Evolutionary conservation across 2,888 invertebrate genomes (phyloP), one percentile per base, ranked within the genome.

Genomic region (Oligia latruncula): DNA sequence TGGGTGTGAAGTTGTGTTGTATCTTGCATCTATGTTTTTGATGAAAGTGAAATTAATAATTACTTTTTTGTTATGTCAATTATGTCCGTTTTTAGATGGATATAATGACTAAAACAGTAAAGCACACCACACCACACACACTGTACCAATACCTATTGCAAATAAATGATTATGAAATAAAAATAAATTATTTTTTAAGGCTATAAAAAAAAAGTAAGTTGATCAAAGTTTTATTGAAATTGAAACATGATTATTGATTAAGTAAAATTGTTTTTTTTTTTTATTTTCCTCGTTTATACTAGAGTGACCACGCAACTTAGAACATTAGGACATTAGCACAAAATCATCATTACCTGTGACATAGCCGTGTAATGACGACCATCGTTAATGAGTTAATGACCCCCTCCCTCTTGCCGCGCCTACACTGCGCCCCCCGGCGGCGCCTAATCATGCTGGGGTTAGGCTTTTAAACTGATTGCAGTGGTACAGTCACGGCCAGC

Each of bases 401-500:
- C 78, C 86, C 77, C 83, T 35, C 81, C 70, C 81, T n/a, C 70
- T 80, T 23, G 73, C 82, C 77, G 74, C 82, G 71, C 82, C 86
- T 89, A 80, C 78, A 87, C 77, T 76, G 74, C 79, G 72, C 85
- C 86, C 83, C 79, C 74, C 71, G 80, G 74, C 85, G 82, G 71
- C 76, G 86, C 84, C 90, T 92, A 92, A 93, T 93, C 94, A 91
- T 88, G 81, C 65, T 83, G 85, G 91, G 91, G 91, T 90, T 91
- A 92, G 90, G 92, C 94, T 94, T 94, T 94, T 92, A 93, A 88
- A 91, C 89, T 91, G 93, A 94, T 94, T 94, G 91, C 82, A 90
- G 86, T 68, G 62, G 87, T 89, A 90, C 81, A 81, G 15, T 88
- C 85, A 46, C 35, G 70, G 29, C 35, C 84, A 84, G 23, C 1